A percentile compares a stretch with the other conserved stretches of the same genome.
Evolutionary conservation across 1,140 invertebrate genomes (phyloP).

Genomic region (Formica exsecta): DNA sequence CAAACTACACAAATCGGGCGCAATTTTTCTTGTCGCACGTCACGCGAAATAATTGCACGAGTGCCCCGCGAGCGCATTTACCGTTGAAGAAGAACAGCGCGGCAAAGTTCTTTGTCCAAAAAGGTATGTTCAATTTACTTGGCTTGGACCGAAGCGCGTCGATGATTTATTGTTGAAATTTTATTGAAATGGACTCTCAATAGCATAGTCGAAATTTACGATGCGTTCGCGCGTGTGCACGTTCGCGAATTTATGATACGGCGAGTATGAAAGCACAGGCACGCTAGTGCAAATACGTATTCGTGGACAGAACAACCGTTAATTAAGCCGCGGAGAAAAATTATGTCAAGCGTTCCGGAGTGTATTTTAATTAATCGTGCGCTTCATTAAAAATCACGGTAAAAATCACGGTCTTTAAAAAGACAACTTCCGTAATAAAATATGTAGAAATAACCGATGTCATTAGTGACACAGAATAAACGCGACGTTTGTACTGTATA

Average conservation of each 20-base stretch:
- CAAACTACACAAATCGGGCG: conserved; percentile 56
- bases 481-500: not conserved
- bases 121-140: conserved; percentile 56
- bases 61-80: conserved; percentile 42
- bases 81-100: conserved; percentile 35
- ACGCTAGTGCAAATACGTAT: conserved; percentile 17
- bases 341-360: conserved; percentile 11
- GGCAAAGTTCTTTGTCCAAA: conserved; percentile 53
- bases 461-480: not conserved
- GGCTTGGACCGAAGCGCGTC: conserved; percentile 29
- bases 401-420: not conserved
- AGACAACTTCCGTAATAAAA: conserved; percentile 4
- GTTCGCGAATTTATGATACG: not conserved
- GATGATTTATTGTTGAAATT: conserved; percentile 60
- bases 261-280: conserved; percentile 1
- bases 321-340: conserved; percentile 52
- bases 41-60: conserved; percentile 53
- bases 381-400: conserved; percentile 31
- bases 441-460: not conserved
- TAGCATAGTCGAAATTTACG: conserved; percentile 54
- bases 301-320: conserved; percentile 32
- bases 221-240: conserved; percentile 17
- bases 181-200: conserved; percentile 61
- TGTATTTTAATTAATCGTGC: conserved; percentile 33
- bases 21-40: conserved; percentile 60